Base-by-base conservation (phyloP, 1,140 invertebrate species). In the Wiebesia pumilae region DNA sequence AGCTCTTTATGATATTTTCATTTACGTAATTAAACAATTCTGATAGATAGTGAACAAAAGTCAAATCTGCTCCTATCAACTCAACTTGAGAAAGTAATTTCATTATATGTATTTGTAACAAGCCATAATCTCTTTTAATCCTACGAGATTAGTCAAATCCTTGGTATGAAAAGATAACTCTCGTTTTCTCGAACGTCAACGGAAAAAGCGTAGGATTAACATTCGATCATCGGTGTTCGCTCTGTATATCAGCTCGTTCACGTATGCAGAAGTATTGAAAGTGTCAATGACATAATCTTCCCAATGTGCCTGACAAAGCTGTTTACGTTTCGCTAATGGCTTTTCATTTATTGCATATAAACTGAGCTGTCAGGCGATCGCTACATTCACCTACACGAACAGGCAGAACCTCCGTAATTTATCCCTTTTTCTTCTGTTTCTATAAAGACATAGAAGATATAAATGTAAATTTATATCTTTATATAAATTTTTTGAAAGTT, bases 251-350 rank as follows among this genome's bases (percentile, higher is more conserved):
- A 16, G 21, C 35, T 38, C 9, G 21, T 33, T 12, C 65, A n/a
- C 38, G 83, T 75, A 58, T n/a, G 80, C 87, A 85, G 88, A 88
- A 83, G 83, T 75, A 69, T 67, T 21, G 65, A 81, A 35, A 84
- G 75, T 83, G 88, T 91, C 90, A 89, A 90, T 87, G 89, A 89
- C 82, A 90, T 90, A 91, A 90, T 90, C 88, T 88, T 19, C 62
- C 58, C 69, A 38, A 35, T 80, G 58, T 19, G 38, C 38, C 85
- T 90, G 90, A 91, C 90, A 90, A 91, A 90, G 88, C 85, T 87
- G 85, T 89, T 88, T 86, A 67, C 87, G 86, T 88, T 90, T 90
- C 88, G 88, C 90, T 90, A 90, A 91, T 90, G 88, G 87, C 54
- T 86, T 71, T 88, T 81, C 88, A 87, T 91, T 88, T 88, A 88